A percentile compares a stretch with the other conserved stretches of the same genome.
phyloP scores from a whole-genome alignment of 2,113 vertebrate species.

The Riparia riparia region DNA sequence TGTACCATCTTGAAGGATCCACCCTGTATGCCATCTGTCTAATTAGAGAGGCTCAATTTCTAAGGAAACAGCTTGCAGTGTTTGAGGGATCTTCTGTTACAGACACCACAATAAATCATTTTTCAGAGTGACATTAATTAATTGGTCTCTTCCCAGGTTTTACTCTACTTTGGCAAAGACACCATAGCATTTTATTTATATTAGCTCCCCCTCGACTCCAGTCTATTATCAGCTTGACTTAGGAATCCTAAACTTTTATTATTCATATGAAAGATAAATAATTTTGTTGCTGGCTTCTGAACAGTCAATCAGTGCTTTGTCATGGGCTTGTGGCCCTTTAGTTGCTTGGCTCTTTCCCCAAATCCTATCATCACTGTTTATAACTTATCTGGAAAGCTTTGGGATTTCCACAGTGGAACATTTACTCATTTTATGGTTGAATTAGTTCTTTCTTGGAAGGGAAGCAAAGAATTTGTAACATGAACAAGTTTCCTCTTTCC shows the following conservation, averaged over 20 bases:
- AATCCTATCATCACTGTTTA: neutral
- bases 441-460: neutral
- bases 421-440: neutral
- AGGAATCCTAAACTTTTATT: neutral
- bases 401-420: neutral
- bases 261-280: neutral
- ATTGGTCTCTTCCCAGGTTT: slow-evolving; percentile 58
- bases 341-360: neutral
- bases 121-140: slow-evolving; percentile 67
- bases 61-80: slow-evolving; percentile 64
- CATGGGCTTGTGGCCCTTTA: neutral
- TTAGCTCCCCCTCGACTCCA: neutral
- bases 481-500: neutral
- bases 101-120: slow-evolving; percentile 59
- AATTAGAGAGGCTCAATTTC: slow-evolving; percentile 60
- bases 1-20: slow-evolving; percentile 67
- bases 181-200: neutral
- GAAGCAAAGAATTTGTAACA: neutral
- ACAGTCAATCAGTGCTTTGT: neutral
- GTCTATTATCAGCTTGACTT: neutral
- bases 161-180: slow-evolving; percentile 16
- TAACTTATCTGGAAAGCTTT: neutral
- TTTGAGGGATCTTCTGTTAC: slow-evolving; percentile 63
- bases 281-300: neutral
- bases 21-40: slow-evolving; percentile 57